phyloP scores from a whole-genome alignment of 2,888 invertebrate genomes.

The Syrphus vitripennis region DNA sequence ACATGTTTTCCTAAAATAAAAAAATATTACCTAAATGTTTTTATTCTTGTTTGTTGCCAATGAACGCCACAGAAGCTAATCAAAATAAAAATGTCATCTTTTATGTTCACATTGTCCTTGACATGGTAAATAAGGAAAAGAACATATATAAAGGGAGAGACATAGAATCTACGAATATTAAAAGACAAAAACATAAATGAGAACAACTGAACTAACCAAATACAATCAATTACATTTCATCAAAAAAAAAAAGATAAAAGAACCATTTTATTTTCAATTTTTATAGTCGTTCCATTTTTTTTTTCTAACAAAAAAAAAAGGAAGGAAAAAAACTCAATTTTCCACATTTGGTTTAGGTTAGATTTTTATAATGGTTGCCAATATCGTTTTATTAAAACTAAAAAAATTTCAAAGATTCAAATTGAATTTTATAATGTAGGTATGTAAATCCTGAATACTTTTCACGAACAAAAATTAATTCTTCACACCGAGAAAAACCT shows the following conservation, averaged over 20 bases:
- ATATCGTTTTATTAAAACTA: too few relatives aligned
- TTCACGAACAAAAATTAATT: too few relatives aligned
- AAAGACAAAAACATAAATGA: neutral
- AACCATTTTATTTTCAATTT: slow-evolving; percentile 21
- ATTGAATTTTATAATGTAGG: too few relatives aligned
- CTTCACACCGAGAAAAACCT: too few relatives aligned
- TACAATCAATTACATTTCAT: slow-evolving; percentile 13
- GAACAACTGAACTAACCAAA: neutral
- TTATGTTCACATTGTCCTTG: slow-evolving; percentile 16
- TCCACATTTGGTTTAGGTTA: neutral
- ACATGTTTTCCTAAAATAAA: neutral
- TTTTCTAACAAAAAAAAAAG: neutral
- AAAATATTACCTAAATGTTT: neutral
- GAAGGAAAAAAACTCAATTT: neutral
- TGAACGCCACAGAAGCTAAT: neutral
- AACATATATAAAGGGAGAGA: too few relatives aligned
- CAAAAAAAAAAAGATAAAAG: slow-evolving; percentile 14
- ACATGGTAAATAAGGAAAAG: neutral
- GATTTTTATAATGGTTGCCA: slow-evolving; percentile 12
- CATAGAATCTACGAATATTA: too few relatives aligned
- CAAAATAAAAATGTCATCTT: slow-evolving; percentile 8
- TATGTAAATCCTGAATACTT: too few relatives aligned
- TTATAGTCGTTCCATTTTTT: slow-evolving; percentile 3
- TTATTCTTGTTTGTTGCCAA: neutral
- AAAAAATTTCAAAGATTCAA: too few relatives aligned